Conservation (phyloP, 2,797 vertebrate species). For the Molossus molossus region DNA sequence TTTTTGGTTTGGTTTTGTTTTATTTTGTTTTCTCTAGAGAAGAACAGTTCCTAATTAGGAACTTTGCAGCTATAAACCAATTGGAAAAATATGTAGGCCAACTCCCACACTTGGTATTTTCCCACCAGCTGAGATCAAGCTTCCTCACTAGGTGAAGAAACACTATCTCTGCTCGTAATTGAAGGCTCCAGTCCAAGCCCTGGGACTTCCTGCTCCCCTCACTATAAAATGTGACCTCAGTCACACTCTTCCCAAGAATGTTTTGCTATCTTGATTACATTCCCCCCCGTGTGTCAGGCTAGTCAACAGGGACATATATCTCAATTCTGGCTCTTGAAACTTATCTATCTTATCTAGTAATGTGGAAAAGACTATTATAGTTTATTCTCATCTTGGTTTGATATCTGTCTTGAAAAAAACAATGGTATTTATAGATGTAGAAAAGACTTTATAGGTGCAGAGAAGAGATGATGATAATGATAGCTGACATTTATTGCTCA, state of each 20-base stretch:
- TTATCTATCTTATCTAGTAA: conserved; percentile 29
- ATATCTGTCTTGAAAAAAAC: conserved; percentile 37
- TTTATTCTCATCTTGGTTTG: conserved; percentile 65
- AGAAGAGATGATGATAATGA: conserved; percentile 10
- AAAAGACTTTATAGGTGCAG: background rate
- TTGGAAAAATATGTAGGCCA: conserved; percentile 64
- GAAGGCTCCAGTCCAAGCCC: background rate
- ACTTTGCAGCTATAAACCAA: conserved; percentile 70
- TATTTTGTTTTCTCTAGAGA: conserved; percentile 39
- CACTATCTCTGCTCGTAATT: conserved; percentile 7
- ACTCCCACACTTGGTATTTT: conserved; percentile 55
- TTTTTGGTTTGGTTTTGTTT: too few species aligned
- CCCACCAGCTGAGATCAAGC: conserved; percentile 47
- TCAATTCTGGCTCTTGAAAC: background rate
- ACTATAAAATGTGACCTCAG: conserved; percentile 66
- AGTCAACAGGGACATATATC: conserved; percentile 31
- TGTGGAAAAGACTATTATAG: background rate
- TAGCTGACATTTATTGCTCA: background rate
- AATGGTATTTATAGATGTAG: background rate
- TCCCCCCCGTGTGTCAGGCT: conserved; percentile 19
- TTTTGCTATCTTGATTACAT: conserved; percentile 53
- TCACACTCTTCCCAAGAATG: conserved; percentile 37
- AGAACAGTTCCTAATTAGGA: conserved; percentile 78
- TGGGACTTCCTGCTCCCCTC: conserved; percentile 31
- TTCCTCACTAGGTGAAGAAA: conserved; percentile 57